Base-by-base conservation (phyloP, 2,113 vertebrate genomes). In the Sylvilagus bachmani region DNA sequence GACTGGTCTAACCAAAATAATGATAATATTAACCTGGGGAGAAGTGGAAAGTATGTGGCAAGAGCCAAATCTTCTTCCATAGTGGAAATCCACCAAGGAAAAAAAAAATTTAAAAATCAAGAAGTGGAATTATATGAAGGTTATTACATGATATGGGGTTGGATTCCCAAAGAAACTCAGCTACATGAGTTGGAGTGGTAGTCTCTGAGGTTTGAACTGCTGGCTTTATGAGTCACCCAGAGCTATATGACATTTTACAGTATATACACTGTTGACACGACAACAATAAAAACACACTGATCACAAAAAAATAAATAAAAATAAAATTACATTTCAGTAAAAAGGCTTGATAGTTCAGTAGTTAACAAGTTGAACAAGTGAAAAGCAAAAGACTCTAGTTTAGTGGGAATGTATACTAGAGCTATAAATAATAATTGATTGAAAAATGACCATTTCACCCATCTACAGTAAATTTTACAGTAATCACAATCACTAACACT, bases 121-220 rank as follows among this genome's bases (percentile, higher is more conserved):
- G 61, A 89, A 84, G 53, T 36, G 69, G 53, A 58, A 67, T 29
- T 51, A 71, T 16, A 58, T 80, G 36, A 8, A 70, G 25, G 12
- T 90, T 85, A 88, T n/a, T 51, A 64, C 62, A 90, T 75, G 21
- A 92, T 55, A 17, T n/a, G 44, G 31, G 53, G 64, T 73, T 64
- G 36, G 74, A 62, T 55, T 73, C 71, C 44, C 5, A 75, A 78
- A 90, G 55, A 14, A 29, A 70, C 7, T 29, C 44, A 64, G 89
- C 27, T 49, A 3, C 2, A 62, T 38, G 36, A 86, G 21, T 21
- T 97, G 16, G 86, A 55, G 22, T 11, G 33, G 38, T 2, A 36
- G 21, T 38, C 33, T 62, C 31, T 24, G 12, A 27, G 12, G 14
- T 16, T 27, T 66, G 22, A 82, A 33, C n/a, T 10, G 8, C 38